Percentiles rank a stretch among this genome's conserved stretches.
phyloP scores from a whole-genome alignment of 2,113 vertebrate genomes.

The Numida meleagris region DNA sequence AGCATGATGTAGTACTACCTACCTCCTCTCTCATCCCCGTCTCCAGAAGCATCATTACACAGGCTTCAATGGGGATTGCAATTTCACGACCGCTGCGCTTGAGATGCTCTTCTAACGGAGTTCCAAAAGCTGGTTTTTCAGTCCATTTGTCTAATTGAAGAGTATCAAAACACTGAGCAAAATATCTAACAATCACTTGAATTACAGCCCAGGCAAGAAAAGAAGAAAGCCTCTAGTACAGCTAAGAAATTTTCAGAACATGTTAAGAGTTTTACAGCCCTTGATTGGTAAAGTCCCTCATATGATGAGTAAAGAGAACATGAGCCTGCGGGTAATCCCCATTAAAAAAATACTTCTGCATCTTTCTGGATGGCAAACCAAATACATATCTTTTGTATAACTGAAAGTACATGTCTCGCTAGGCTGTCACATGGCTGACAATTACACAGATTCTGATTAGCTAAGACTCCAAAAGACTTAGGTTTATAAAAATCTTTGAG shows the following conservation, averaged over 20 bases:
- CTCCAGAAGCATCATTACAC: slow-evolving; percentile 97
- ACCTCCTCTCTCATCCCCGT: slow-evolving; percentile 99
- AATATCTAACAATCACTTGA: background rate
- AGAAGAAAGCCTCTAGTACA: background rate
- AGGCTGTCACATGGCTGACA: background rate
- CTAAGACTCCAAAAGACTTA: background rate
- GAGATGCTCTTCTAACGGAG: slow-evolving; percentile 91
- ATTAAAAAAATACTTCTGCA: background rate
- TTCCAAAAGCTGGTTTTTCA: slow-evolving; percentile 97
- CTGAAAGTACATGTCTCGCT: rapidly evolving
- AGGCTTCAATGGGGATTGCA: slow-evolving; percentile 92
- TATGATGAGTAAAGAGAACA: background rate
- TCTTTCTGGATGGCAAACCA: background rate
- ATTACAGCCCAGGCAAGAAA: background rate
- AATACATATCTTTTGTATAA: rapidly evolving
- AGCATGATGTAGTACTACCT: rapidly evolving
- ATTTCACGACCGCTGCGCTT: slow-evolving; percentile 95
- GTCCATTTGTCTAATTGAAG: slow-evolving; percentile 91
- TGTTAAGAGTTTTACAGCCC: background rate
- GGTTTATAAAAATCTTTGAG: background rate
- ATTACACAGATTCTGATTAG: background rate
- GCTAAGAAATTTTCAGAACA: background rate
- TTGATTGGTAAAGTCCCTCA: background rate
- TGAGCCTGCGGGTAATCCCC: background rate
- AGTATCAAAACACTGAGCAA: slow-evolving; percentile 57